Evolutionary conservation across 2,888 invertebrate species (phyloP).

Genomic region (Leucozona laternaria): DNA sequence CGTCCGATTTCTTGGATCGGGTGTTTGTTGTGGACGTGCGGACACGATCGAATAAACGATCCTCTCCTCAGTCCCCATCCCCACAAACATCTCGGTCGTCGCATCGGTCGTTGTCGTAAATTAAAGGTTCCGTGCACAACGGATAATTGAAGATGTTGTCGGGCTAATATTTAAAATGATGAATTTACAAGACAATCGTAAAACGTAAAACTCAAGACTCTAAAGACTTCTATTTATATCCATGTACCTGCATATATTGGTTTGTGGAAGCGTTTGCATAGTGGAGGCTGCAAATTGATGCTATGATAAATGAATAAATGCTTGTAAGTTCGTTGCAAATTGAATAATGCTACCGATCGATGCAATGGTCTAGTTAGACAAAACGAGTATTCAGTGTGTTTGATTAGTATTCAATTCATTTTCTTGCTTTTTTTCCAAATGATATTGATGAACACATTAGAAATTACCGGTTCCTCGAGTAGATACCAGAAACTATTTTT

Average conservation of each 20-base stretch:
- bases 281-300: slow-evolving; percentile 4
- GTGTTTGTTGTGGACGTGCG: slow-evolving; percentile 56
- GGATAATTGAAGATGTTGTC: slow-evolving; percentile 75
- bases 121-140: slow-evolving; percentile 73
- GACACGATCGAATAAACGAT: slow-evolving; percentile 56
- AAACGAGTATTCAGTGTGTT: not conserved
- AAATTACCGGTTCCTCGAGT: too few species aligned
- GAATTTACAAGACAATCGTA: slow-evolving; percentile 71
- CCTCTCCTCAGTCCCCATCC: too few species aligned
- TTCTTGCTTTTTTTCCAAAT: too few species aligned
- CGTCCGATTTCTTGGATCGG: slow-evolving; percentile 5
- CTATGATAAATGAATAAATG: slow-evolving; percentile 38
- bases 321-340: slow-evolving; percentile 37
- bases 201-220: slow-evolving; percentile 47
- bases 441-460: too few species aligned
- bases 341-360: slow-evolving; percentile 49
- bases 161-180: slow-evolving; percentile 72
- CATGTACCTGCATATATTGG: not conserved
- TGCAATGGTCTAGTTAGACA: not conserved
- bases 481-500: too few species aligned
- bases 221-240: not conserved
- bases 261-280: not conserved
- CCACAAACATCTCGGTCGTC: not conserved
- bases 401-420: not conserved
- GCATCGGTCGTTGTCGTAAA: slow-evolving; percentile 53